Conservation (phyloP, 2,888 invertebrate genomes). For the Lobophora halterata region DNA sequence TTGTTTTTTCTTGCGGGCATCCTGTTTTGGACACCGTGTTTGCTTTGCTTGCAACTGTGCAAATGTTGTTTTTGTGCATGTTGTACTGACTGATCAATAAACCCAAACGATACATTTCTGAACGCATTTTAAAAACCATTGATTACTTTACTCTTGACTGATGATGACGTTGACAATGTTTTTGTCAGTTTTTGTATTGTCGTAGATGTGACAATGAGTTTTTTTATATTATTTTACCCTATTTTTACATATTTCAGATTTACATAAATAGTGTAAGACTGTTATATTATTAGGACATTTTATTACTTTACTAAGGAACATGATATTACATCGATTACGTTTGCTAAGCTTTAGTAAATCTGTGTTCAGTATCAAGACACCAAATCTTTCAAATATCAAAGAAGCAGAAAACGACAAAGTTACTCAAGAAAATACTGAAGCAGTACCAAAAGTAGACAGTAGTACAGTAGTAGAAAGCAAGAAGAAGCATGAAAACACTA, state of each 20-base stretch:
- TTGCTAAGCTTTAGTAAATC: conserved; percentile 34
- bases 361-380: conserved; percentile 9
- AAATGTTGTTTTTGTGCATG: conserved; percentile 46
- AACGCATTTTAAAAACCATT: too few relatives aligned
- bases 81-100: conserved; percentile 32
- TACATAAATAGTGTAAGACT: too few relatives aligned
- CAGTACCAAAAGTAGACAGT: neutral
- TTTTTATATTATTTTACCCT: too few relatives aligned
- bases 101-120: neutral
- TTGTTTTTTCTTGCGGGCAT: conserved; percentile 36
- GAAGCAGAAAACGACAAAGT: neutral
- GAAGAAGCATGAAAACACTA: conserved; percentile 1
- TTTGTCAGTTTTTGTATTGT: too few relatives aligned
- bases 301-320: conserved; percentile 8
- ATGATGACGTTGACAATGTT: too few relatives aligned
- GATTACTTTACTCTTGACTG: too few relatives aligned
- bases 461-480: neutral
- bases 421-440: neutral
- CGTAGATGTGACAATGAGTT: too few relatives aligned
- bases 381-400: conserved; percentile 5
- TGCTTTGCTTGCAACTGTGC: conserved; percentile 44
- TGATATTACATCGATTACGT: conserved; percentile 40
- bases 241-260: too few relatives aligned
- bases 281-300: conserved; percentile 2
- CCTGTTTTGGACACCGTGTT: conserved; percentile 47